Base-by-base conservation (phyloP, 1,140 invertebrate species). In the Pogonomyrmex californicus region DNA sequence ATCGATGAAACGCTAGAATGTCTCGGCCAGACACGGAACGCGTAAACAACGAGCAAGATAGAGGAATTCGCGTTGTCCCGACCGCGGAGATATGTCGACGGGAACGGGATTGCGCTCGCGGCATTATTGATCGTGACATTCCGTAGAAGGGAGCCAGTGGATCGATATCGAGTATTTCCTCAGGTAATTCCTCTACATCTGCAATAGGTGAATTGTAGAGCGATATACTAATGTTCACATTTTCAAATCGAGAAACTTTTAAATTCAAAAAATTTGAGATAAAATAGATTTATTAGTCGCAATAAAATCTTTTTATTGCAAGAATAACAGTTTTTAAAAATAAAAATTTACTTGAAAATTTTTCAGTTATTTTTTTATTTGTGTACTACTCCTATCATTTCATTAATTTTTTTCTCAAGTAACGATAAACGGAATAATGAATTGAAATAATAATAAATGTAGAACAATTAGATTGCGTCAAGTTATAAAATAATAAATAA, bases 101-200 rank as follows among this genome's bases (percentile, higher is more conserved):
- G 63, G 82, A 54, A 85, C 33, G 51, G 41, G 47, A 85, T 91
- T 89, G 86, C 83, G 65, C 75, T 86, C 58, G 17, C 4, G 51
- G 54, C n/a, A 17, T 60, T 91, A 92, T 93, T 86, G 92, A 91
- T 92, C 79, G 63, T 79, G 58, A 87, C 86, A 92, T 90, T 88
- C 68, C 76, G 47, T 38, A 78, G 75, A 93, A 87, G 66, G 4
- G 41, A 44, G 7, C 78, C 75, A 56, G 9, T 65, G 41, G 65
- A 91, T 91, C 91, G 83, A 93, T 92, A 89, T 76, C 56, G 68
- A 83, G 68, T 60, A 83, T 83, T 38, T 83, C 23, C 23, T 23
- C 41, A 56, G 17, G 12, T 38, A 75, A 47, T 49, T 73, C 10
- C 30, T 62, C 33, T 58, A 23, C 12, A 3, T 33, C 30, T 23